Conservation (phyloP, 2,888 invertebrate species). For the Caenorhabditis sp. region DNA sequence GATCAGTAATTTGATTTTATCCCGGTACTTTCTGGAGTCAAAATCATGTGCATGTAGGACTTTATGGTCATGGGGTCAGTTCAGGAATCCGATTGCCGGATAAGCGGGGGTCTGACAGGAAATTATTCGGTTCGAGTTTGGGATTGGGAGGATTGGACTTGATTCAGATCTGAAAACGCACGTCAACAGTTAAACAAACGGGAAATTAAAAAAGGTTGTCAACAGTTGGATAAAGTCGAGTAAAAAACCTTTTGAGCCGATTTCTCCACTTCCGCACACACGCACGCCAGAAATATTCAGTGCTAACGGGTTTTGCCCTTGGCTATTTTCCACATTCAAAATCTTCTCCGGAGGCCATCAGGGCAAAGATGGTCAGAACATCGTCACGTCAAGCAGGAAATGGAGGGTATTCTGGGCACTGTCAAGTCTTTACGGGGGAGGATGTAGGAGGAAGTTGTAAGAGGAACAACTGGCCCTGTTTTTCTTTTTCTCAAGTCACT, state of each 20-base stretch:
- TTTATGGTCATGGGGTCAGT: background rate
- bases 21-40: background rate
- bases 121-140: slow-evolving; percentile 11
- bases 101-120: slow-evolving; percentile 12
- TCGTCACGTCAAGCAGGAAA: slow-evolving; percentile 24
- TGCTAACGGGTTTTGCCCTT: slow-evolving; percentile 51
- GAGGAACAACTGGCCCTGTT: background rate
- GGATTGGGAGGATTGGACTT: background rate
- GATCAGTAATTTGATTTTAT: background rate
- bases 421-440: slow-evolving; percentile 2
- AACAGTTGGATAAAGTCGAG: slow-evolving; percentile 19
- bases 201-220: slow-evolving; percentile 28
- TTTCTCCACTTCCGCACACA: slow-evolving; percentile 40
- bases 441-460: background rate
- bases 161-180: background rate
- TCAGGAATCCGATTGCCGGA: background rate
- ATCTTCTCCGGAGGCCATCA: slow-evolving; percentile 42
- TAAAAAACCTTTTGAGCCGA: slow-evolving; percentile 52
- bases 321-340: slow-evolving; percentile 65
- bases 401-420: background rate
- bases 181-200: slow-evolving; percentile 9
- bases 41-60: background rate
- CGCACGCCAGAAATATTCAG: slow-evolving; percentile 34
- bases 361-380: slow-evolving; percentile 50
- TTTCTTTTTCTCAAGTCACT: no score